These are phyloP conservation scores for Delichon dasypus DNA, from an alignment of 2,797 vertebrate species.

Conservation along the genomic window DNA sequence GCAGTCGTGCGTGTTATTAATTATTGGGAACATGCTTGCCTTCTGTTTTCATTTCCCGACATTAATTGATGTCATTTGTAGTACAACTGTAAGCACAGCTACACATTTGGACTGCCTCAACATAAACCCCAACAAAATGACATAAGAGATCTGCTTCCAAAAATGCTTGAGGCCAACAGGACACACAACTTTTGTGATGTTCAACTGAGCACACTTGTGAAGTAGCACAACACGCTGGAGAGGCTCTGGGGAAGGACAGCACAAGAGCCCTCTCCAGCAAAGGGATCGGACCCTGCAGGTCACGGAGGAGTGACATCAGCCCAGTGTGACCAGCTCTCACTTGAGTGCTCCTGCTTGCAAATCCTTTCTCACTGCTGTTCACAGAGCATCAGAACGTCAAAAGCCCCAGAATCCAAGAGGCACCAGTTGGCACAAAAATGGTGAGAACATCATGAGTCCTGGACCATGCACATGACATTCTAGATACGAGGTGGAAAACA, in stretches of 20 bases:
- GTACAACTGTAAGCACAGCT: background rate
- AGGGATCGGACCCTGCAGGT: background rate
- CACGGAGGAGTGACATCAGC: background rate
- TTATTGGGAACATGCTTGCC: background rate
- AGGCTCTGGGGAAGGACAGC: background rate
- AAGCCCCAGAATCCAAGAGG: background rate
- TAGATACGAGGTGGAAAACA: background rate
- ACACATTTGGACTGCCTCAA: background rate
- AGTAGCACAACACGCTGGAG: background rate
- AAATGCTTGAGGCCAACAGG: background rate
- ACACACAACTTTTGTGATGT: background rate
- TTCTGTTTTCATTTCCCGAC: slow-evolving; percentile 24
- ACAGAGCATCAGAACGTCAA: background rate
- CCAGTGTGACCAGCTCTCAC: background rate
- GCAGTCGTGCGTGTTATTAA: background rate
- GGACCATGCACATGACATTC: background rate
- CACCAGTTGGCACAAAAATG: background rate
- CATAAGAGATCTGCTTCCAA: background rate
- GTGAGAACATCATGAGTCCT: background rate
- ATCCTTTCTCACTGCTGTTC: background rate
- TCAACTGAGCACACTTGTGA: background rate
- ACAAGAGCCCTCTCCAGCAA: background rate
- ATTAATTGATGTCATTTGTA: background rate
- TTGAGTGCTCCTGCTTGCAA: background rate
- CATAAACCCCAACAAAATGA: background rate